Evolutionary conservation across 2,888 invertebrate genomes (phyloP).

Genomic region (Odontocerum albicorne): DNA sequence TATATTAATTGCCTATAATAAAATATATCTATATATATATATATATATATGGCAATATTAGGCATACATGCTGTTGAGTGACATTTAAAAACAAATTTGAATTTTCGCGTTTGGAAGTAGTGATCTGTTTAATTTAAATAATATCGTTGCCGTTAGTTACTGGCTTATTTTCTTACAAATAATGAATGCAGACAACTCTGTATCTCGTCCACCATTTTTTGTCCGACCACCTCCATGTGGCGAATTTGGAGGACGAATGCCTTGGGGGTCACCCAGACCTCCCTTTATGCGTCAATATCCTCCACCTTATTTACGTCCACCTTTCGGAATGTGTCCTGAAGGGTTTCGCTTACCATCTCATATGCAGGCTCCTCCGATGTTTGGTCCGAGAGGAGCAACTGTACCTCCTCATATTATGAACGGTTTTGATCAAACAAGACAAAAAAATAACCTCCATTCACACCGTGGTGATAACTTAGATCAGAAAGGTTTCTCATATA

Average conservation of each 20-base stretch:
- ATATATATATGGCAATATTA: too few relatives aligned
- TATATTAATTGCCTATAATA: too few relatives aligned
- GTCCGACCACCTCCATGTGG: slow-evolving; percentile 9
- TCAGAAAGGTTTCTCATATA: slow-evolving; percentile 31
- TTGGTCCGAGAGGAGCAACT: slow-evolving; percentile 45
- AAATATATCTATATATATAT: too few relatives aligned
- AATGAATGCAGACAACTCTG: background rate
- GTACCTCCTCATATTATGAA: slow-evolving; percentile 42
- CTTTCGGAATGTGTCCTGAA: slow-evolving; percentile 40
- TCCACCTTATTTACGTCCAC: slow-evolving; percentile 20
- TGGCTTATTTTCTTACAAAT: too few relatives aligned
- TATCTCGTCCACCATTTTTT: slow-evolving; percentile 8
- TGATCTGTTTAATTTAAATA: too few relatives aligned
- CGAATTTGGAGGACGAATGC: slow-evolving; percentile 13
- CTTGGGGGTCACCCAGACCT: slow-evolving; percentile 21
- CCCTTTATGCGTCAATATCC: slow-evolving; percentile 11
- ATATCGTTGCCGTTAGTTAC: too few relatives aligned
- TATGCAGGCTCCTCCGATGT: slow-evolving; percentile 48
- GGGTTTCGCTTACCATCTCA: slow-evolving; percentile 44
- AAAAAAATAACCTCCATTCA: background rate
- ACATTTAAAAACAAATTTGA: too few relatives aligned
- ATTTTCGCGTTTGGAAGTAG: too few relatives aligned
- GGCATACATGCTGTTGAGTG: too few relatives aligned
- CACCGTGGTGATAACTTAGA: background rate
- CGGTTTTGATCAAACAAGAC: slow-evolving; percentile 2